These are phyloP conservation scores for Noctua fimbriata DNA, from an alignment of 2,888 invertebrate species.

Conservation along the genomic window DNA sequence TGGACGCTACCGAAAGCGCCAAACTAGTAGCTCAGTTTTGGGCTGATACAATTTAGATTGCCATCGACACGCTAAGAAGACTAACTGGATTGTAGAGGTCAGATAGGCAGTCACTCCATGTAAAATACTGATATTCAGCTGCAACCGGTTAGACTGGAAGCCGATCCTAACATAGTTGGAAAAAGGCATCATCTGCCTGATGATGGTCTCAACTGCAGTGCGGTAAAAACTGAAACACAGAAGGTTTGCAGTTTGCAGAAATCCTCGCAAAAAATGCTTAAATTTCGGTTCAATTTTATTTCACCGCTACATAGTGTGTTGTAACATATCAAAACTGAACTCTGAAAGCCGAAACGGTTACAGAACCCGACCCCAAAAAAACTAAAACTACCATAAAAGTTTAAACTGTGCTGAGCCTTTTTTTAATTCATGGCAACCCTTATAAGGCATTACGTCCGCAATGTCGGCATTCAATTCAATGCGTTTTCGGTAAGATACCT, in stretches of 20 bases:
- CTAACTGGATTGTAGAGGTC: too few relatives aligned
- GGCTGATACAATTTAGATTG: too few relatives aligned
- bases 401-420: slow-evolving; percentile 40
- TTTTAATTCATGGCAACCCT: slow-evolving; percentile 68
- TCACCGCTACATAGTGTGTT: neutral
- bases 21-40: too few relatives aligned
- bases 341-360: neutral
- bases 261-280: neutral
- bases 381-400: slow-evolving; percentile 35
- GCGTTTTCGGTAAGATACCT: slow-evolving; percentile 71
- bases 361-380: slow-evolving; percentile 60
- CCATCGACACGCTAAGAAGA: too few relatives aligned
- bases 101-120: too few relatives aligned
- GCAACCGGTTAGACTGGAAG: too few relatives aligned
- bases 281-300: neutral
- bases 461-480: slow-evolving; percentile 83
- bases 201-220: neutral
- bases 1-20: too few relatives aligned
- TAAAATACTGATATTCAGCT: too few relatives aligned
- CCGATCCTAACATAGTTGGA: too few relatives aligned
- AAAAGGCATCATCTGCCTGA: too few relatives aligned
- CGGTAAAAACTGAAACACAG: neutral
- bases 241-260: neutral
- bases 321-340: neutral
- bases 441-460: slow-evolving; percentile 74